Base-by-base conservation (phyloP, 2,797 vertebrate genomes). In the Artibeus lituratus region DNA sequence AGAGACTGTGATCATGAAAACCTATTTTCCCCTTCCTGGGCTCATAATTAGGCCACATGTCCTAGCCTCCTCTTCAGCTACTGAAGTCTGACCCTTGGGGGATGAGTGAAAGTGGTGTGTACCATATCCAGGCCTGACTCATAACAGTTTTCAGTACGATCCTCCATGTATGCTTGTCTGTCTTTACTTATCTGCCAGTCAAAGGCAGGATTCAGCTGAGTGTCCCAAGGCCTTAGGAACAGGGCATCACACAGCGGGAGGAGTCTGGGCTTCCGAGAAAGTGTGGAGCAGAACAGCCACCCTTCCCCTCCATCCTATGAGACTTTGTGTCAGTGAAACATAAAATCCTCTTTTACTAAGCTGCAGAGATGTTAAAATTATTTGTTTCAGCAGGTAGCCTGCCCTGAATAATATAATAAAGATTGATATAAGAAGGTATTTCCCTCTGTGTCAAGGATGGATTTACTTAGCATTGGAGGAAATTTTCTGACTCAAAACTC, bases 401-500 rank as follows among this genome's bases (percentile, higher is more conserved):
- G 5, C 9, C 18, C 37, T 85, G 39, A 82, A 47, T 93, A 94
- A 86, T 85, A 93, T 10, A 73, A 44, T 85, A 83, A 87, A 69
- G 10, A 90, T 44, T 62, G 7, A 57, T 29, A 24, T n/a, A 67
- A 84, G 32, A 86, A 59, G 32, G 12, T 2, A 73, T 70, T 89
- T 87, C 26, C 57, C 39, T 32, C 22, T 72, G 2, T 57, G 15
- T 62, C 65, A 87, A 65, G 72, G 74, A 80, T 95, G 39, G n/a
- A 82, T 90, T 95, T 96, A 57, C 65, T 94, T n/a, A 94, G 29
- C 37, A 82, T 80, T 85, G 42, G 8, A 49, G 16, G 57, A 92
- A 55, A 81, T 87, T 87, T 96, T 95, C 47, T 96, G 78, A 76
- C 29, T 96, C 44, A 95, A 88, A 95, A 80, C 16, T 95, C 69